Evolutionary conservation across 2,113 vertebrate genomes (phyloP).

Genomic region (Struthidea cinerea): DNA sequence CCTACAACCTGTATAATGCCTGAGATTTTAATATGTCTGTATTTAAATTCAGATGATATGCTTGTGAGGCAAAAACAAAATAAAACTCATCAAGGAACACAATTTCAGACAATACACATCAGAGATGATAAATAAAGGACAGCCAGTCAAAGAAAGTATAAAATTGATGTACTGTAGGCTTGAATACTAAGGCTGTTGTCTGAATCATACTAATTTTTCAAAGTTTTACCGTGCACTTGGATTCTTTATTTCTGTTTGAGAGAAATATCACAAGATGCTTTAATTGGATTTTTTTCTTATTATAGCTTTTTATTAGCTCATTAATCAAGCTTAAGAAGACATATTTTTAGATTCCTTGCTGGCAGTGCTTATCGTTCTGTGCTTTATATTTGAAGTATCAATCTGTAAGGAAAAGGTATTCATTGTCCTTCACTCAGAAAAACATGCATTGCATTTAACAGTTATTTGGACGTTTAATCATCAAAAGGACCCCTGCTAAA

Average conservation of each 20-base stretch:
- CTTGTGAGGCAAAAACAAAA: neutral
- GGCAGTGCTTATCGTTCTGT: neutral
- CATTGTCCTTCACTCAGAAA: neutral
- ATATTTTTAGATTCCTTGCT: conserved; percentile 37
- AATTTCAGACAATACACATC: neutral
- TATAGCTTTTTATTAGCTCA: conserved; percentile 46
- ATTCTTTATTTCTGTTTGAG: conserved; percentile 37
- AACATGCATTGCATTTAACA: neutral
- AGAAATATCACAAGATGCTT: conserved; percentile 30
- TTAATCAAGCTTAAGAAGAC: conserved; percentile 53
- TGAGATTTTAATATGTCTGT: neutral
- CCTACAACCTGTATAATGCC: neutral
- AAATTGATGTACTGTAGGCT: neutral
- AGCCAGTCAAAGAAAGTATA: neutral
- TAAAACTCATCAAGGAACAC: neutral
- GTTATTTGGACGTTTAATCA: neutral
- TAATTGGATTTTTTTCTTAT: conserved; percentile 48
- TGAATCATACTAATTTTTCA: conserved; percentile 8
- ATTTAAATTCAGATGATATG: neutral
- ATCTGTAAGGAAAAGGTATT: neutral
- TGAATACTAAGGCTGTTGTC: neutral
- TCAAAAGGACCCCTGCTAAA: neutral
- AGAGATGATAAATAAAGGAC: conserved; percentile 1
- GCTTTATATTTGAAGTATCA: conserved; percentile 20
- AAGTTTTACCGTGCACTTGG: conserved; percentile 32